Evolutionary conservation across 2,113 vertebrate genomes (phyloP).

Genomic region (Promerops cafer): DNA sequence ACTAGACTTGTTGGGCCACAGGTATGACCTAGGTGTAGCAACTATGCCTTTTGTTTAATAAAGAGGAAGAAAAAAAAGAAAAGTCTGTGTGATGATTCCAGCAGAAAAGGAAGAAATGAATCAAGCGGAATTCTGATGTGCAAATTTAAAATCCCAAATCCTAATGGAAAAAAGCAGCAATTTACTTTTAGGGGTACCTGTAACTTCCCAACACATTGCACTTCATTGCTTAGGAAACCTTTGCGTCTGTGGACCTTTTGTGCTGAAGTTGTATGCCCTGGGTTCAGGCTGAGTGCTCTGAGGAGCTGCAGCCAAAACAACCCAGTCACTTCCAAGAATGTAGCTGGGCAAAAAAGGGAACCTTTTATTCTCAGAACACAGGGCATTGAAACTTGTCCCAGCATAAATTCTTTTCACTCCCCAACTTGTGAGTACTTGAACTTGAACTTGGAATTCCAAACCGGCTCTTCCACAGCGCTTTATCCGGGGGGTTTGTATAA

Average conservation of each 20-base stretch:
- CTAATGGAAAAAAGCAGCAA: neutral
- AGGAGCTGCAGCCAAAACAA: constrained; percentile 47
- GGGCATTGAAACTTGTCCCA: constrained; percentile 29
- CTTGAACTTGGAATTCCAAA: neutral
- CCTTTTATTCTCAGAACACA: constrained; percentile 34
- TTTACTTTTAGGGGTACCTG: neutral
- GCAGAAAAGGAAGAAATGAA: neutral
- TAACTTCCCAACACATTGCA: neutral
- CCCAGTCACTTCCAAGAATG: constrained; percentile 26
- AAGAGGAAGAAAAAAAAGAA: neutral
- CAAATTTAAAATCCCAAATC: neutral
- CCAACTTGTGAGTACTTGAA: neutral
- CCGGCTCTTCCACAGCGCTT: neutral
- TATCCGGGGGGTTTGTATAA: fast-evolving
- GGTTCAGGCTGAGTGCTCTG: constrained; percentile 13
- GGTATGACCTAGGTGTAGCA: neutral
- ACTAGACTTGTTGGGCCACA: neutral
- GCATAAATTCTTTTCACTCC: neutral
- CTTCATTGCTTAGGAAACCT: constrained; percentile 4
- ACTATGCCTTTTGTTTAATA: neutral
- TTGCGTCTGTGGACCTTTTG: neutral
- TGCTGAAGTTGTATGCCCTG: neutral
- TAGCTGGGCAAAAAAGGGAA: neutral
- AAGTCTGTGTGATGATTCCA: neutral
- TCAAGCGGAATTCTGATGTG: neutral